Percentiles rank a stretch among this genome's conserved stretches.
These are phyloP conservation scores for Heterotilapia buettikoferi DNA, from an alignment of 2,113 vertebrate genomes.

Conservation along the genomic window DNA sequence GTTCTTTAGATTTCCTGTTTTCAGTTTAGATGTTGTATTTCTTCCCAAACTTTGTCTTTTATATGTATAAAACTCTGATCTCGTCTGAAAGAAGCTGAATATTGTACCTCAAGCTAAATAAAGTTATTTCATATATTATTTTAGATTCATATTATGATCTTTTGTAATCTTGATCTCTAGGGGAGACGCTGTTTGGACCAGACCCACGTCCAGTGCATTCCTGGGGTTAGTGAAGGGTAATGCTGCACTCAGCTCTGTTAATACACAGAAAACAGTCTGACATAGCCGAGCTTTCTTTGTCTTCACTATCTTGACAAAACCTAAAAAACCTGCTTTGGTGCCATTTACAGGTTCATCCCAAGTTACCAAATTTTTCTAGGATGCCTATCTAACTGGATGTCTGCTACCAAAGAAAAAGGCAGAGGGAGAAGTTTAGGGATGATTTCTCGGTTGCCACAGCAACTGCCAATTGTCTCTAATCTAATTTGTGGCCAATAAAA, in stretches of 20 bases:
- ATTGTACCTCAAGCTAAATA: background rate
- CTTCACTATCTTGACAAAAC: background rate
- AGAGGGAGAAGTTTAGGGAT: background rate
- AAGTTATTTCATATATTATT: background rate
- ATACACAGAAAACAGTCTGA: background rate
- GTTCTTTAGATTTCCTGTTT: background rate
- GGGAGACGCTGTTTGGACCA: background rate
- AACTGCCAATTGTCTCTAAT: conserved; percentile 29
- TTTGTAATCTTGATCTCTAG: background rate
- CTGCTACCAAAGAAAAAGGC: background rate
- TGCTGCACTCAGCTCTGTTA: fast-evolving
- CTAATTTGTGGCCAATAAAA: conserved; percentile 34
- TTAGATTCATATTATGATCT: background rate
- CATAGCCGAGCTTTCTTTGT: background rate
- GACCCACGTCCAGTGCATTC: background rate
- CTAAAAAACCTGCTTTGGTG: background rate
- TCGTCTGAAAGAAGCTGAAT: background rate
- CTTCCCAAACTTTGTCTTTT: background rate
- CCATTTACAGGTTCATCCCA: background rate
- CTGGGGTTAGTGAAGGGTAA: background rate
- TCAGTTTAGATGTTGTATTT: background rate
- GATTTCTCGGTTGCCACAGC: background rate
- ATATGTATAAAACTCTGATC: background rate
- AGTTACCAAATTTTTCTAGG: background rate
- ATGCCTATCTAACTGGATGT: background rate